A percentile compares a stretch with the other conserved stretches of the same genome.
Conservation (phyloP, 1,140 invertebrate genomes). For the Gryllus bimaculatus region DNA sequence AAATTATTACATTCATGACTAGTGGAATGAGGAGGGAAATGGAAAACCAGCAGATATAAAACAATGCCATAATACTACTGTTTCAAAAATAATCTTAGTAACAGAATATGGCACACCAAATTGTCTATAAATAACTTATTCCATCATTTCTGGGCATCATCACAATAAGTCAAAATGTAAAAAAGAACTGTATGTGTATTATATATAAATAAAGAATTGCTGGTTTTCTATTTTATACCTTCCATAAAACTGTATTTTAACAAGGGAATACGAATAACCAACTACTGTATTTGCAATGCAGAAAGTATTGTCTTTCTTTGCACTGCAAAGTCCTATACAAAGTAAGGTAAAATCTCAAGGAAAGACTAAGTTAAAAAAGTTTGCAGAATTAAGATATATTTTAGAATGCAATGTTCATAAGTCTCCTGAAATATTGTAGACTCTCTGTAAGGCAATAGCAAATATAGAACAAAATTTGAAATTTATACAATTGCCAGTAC, state of each 20-base stretch:
- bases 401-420: not conserved
- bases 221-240: conserved; percentile 1
- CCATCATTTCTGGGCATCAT: not conserved
- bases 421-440: too few relatives aligned
- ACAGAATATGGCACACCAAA: not conserved
- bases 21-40: not conserved
- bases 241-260: not conserved
- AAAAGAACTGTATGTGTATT: not conserved
- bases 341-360: not conserved
- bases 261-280: not conserved
- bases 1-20: conserved; percentile 2
- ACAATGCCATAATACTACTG: not conserved
- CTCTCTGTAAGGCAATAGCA: too few relatives aligned
- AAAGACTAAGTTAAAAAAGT: not conserved
- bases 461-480: too few relatives aligned
- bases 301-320: not conserved
- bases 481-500: too few relatives aligned
- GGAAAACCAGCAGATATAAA: not conserved
- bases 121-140: too few relatives aligned
- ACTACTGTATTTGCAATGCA: not conserved
- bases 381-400: not conserved
- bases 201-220: not conserved
- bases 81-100: not conserved
- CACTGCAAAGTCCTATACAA: not conserved
- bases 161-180: not conserved